A percentile compares a stretch with the other conserved stretches of the same genome.
Conservation (phyloP, 2,888 invertebrate genomes). For the Dolichomitus sp. region DNA sequence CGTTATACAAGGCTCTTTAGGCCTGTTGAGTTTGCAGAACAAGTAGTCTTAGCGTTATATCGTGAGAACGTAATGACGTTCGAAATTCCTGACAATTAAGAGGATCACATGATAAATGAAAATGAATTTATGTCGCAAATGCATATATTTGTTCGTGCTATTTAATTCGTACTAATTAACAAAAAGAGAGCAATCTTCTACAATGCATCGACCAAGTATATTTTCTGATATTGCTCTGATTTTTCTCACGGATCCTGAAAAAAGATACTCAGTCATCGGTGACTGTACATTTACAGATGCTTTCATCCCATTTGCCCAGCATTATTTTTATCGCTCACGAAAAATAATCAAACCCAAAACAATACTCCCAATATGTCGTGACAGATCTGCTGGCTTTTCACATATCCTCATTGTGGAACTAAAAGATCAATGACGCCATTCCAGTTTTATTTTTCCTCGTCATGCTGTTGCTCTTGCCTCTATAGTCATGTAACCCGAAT, state of each 20-base stretch:
- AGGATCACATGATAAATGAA: not conserved
- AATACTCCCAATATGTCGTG: not conserved
- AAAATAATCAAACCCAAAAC: not conserved
- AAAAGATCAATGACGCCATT: conserved; percentile 5
- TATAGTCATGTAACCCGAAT: conserved; percentile 7
- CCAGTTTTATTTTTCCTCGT: not conserved
- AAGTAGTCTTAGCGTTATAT: conserved; percentile 17
- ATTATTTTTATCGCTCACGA: not conserved
- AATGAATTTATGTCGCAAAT: too few relatives aligned
- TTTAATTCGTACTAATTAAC: too few relatives aligned
- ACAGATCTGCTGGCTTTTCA: not conserved
- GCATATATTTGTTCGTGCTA: too few relatives aligned
- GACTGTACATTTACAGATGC: not conserved
- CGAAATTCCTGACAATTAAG: not conserved
- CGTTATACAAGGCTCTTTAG: conserved; percentile 18
- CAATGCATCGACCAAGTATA: too few relatives aligned
- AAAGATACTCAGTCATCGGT: too few relatives aligned
- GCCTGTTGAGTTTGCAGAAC: conserved; percentile 2
- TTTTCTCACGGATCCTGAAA: too few relatives aligned
- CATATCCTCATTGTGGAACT: not conserved
- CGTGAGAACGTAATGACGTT: conserved; percentile 28
- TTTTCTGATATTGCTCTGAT: too few relatives aligned
- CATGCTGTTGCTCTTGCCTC: not conserved
- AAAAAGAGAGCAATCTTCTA: too few relatives aligned
- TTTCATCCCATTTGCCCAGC: not conserved